phyloP scores from a whole-genome alignment of 2,113 vertebrate species.

The Chamaea fasciata region DNA sequence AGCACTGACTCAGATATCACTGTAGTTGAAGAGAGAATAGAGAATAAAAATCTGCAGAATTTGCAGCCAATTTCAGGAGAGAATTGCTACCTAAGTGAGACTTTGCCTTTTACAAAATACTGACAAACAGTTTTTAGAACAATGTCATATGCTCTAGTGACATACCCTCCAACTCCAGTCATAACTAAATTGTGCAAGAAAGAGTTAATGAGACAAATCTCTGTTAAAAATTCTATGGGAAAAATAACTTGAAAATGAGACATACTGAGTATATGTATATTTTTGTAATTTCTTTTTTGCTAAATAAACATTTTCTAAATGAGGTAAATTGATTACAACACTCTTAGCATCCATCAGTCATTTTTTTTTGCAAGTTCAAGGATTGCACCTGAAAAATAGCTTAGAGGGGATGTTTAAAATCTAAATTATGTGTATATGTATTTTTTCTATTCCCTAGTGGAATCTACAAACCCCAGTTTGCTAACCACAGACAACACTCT shows the following conservation, averaged over 20 bases:
- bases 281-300: conserved; percentile 60
- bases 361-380: conserved; percentile 74
- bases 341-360: conserved; percentile 73
- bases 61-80: not conserved
- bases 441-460: conserved; percentile 81
- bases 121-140: not conserved
- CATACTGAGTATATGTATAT: conserved; percentile 54
- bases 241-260: conserved; percentile 41
- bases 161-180: not conserved
- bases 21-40: not conserved
- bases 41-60: not conserved
- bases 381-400: conserved; percentile 67
- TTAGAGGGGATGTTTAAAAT: conserved; percentile 46
- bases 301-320: conserved; percentile 73
- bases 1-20: not conserved
- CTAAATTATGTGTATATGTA: conserved; percentile 62
- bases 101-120: not conserved
- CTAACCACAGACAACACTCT: conserved; percentile 88
- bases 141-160: not conserved
- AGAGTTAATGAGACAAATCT: conserved; percentile 31
- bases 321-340: conserved; percentile 71
- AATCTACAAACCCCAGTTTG: conserved; percentile 91
- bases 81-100: not conserved
- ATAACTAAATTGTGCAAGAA: not conserved
- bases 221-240: conserved; percentile 24